phyloP scores from a whole-genome alignment of 2,797 vertebrate species.

The Platyrinchus mystaceus region DNA sequence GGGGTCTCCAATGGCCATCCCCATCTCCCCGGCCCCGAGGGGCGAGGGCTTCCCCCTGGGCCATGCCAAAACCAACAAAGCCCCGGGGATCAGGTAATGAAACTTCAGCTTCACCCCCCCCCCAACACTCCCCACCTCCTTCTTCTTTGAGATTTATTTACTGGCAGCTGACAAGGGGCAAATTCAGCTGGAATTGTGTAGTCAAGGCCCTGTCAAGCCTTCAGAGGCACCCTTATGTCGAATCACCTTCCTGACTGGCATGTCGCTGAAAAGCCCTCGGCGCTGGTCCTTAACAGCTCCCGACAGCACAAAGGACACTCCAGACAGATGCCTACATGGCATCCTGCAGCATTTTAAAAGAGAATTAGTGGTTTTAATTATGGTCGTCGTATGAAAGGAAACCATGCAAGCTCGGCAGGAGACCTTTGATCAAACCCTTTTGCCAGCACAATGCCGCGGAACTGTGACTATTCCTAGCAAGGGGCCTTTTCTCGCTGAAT shows the following conservation, averaged over 20 bases:
- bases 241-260: constrained; percentile 85
- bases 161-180: constrained; percentile 84
- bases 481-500: constrained; percentile 85
- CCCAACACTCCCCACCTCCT: not conserved
- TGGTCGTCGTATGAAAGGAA: constrained; percentile 85
- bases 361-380: constrained; percentile 90
- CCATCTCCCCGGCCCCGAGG: constrained; percentile 73
- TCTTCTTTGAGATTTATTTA: constrained; percentile 81
- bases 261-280: constrained; percentile 81
- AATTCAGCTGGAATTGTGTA: constrained; percentile 82
- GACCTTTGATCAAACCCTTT: constrained; percentile 83
- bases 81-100: constrained; percentile 81
- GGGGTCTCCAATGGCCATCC: constrained; percentile 82
- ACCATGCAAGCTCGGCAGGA: constrained; percentile 83
- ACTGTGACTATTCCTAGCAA: constrained; percentile 85
- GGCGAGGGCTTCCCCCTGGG: constrained; percentile 76
- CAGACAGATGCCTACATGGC: constrained; percentile 87
- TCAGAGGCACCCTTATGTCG: constrained; percentile 82
- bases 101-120: constrained; percentile 73
- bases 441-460: constrained; percentile 85
- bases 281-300: constrained; percentile 83
- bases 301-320: constrained; percentile 88
- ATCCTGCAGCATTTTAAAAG: constrained; percentile 89
- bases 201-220: constrained; percentile 82
- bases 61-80: constrained; percentile 82